These are phyloP conservation scores for Pampus argenteus DNA, from an alignment of 2,797 vertebrate species.

Conservation along the genomic window DNA sequence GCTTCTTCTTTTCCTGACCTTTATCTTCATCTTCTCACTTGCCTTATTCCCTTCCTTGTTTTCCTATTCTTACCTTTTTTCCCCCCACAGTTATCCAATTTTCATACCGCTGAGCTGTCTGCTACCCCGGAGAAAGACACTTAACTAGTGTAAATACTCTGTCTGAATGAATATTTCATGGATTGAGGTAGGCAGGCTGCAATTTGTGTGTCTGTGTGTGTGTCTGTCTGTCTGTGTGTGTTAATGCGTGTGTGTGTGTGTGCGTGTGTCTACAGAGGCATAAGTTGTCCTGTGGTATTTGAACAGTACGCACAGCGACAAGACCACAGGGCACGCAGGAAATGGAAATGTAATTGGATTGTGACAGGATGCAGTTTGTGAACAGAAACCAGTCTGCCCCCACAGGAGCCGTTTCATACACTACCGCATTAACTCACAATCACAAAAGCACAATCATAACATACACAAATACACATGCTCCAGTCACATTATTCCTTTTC, in stretches of 20 bases:
- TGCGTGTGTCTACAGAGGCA: slow-evolving; percentile 35
- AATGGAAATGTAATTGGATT: slow-evolving; percentile 84
- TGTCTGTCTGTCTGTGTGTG: neutral
- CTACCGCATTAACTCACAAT: slow-evolving; percentile 52
- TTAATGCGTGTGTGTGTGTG: slow-evolving; percentile 31
- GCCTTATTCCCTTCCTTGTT: slow-evolving; percentile 8
- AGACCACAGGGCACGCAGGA: slow-evolving; percentile 76
- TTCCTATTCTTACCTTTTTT: slow-evolving; percentile 20
- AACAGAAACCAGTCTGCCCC: slow-evolving; percentile 74
- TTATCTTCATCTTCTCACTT: neutral
- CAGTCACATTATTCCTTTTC: slow-evolving; percentile 36
- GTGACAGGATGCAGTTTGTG: slow-evolving; percentile 81
- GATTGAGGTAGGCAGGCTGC: slow-evolving; percentile 40
- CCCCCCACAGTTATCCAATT: slow-evolving; percentile 35
- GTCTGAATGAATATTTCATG: slow-evolving; percentile 73
- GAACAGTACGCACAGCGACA: slow-evolving; percentile 56
- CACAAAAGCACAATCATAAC: slow-evolving; percentile 45
- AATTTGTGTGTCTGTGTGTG: slow-evolving; percentile 34
- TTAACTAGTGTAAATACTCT: slow-evolving; percentile 75
- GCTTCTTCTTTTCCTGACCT: neutral
- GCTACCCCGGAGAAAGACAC: slow-evolving; percentile 60
- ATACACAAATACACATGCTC: slow-evolving; percentile 17
- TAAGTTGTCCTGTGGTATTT: slow-evolving; percentile 67
- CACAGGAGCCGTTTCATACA: slow-evolving; percentile 73
- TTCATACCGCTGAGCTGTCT: slow-evolving; percentile 47